phyloP scores from a whole-genome alignment of 1,140 invertebrate genomes.

The Drosophila micromelanica region DNA sequence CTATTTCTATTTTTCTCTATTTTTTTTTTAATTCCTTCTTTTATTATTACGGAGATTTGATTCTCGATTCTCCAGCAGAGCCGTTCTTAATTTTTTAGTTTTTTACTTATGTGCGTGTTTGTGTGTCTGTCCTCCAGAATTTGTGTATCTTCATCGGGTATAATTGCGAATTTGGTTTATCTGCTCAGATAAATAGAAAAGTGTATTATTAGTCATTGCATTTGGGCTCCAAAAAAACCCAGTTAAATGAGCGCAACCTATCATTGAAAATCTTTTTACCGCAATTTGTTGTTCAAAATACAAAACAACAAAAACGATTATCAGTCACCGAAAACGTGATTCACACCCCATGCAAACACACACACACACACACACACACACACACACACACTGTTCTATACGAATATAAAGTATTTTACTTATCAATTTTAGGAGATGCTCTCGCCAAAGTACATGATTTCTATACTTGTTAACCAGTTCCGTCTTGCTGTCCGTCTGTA shows the following conservation, averaged over 20 bases:
- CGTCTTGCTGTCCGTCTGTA: no score
- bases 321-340: slow-evolving; percentile 27
- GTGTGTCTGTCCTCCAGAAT: slow-evolving; percentile 3
- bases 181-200: slow-evolving; percentile 9
- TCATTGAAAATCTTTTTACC: background rate
- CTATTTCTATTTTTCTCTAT: slow-evolving; percentile 32
- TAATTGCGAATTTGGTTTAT: slow-evolving; percentile 13
- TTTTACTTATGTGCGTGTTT: slow-evolving; percentile 5
- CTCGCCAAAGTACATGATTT: no score
- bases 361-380: no score
- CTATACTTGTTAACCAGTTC: no score
- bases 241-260: background rate
- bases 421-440: no score
- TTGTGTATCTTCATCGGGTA: slow-evolving; percentile 19
- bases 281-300: background rate
- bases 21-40: background rate
- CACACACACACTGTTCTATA: no score
- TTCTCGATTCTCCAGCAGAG: slow-evolving; percentile 23
- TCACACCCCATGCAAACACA: slow-evolving; percentile 13
- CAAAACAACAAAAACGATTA: slow-evolving; percentile 13
- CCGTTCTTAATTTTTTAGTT: no score
- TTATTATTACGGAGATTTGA: slow-evolving; percentile 28
- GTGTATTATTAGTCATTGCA: background rate
- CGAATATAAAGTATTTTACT: no score
- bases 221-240: background rate